Conservation (phyloP, 2,888 invertebrate species). For the Dryocosmus kuriphilus region DNA sequence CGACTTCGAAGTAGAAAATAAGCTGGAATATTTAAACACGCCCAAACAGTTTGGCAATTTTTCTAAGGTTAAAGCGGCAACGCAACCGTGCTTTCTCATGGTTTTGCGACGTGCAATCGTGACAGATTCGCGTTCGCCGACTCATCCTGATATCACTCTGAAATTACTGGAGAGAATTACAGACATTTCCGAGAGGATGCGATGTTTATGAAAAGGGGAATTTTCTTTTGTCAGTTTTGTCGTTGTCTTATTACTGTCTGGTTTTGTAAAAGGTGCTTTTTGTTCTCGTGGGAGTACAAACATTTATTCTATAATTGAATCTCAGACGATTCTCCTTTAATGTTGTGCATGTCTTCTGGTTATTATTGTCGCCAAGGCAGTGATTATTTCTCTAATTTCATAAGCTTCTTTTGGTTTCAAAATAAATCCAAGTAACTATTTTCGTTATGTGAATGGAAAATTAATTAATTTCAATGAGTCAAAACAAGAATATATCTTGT, state of each 20-base stretch:
- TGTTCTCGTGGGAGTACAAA: not conserved
- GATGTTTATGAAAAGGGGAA: constrained; percentile 1
- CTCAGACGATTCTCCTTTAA: not conserved
- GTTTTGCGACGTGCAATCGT: not conserved
- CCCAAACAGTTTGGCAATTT: not conserved
- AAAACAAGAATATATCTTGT: no score
- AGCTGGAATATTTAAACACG: not conserved
- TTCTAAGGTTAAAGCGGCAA: not conserved
- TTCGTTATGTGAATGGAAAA: not conserved
- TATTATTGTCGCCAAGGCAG: not conserved
- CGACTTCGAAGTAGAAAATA: no score
- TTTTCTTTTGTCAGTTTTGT: not conserved
- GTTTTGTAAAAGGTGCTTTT: not conserved
- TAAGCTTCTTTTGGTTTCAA: not conserved
- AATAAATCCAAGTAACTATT: not conserved
- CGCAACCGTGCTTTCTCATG: not conserved
- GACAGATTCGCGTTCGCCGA: not conserved
- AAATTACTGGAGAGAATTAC: constrained; percentile 17
- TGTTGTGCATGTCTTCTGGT: not conserved
- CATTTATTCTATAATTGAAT: constrained; percentile 3
- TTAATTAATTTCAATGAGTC: not conserved
- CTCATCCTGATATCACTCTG: not conserved
- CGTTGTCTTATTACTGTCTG: constrained; percentile 8
- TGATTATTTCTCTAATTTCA: not conserved
- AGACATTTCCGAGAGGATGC: constrained; percentile 25